phyloP scores from a whole-genome alignment of 2,113 vertebrate species.

The Cololabis saira region DNA sequence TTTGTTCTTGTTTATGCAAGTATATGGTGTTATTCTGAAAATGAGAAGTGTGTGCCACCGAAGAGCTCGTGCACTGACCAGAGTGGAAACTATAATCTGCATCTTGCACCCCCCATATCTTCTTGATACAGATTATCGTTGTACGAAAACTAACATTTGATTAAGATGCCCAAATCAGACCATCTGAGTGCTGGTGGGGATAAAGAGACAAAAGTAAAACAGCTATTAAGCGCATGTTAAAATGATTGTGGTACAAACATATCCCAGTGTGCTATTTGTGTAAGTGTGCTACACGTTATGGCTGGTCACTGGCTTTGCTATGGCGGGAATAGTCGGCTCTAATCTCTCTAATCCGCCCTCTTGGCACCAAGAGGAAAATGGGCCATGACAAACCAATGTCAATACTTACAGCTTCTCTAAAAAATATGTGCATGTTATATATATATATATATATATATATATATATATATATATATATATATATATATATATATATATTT shows the following conservation, averaged over 20 bases:
- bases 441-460: too few species aligned
- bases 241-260: not conserved
- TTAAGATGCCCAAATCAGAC: constrained; percentile 16
- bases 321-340: constrained; percentile 35
- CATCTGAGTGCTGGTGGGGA: too few species aligned
- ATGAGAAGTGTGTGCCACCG: not conserved
- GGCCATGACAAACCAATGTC: constrained; percentile 44
- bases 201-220: too few species aligned
- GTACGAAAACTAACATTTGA: constrained; percentile 46
- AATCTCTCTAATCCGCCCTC: constrained; percentile 70
- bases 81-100: constrained; percentile 67
- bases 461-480: too few species aligned
- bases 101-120: constrained; percentile 27
- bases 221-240: too few species aligned
- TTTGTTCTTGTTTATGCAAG: not conserved
- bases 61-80: constrained; percentile 16
- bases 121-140: constrained; percentile 53
- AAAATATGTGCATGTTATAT: too few species aligned
- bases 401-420: constrained; percentile 28
- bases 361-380: constrained; percentile 56
- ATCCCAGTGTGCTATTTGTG: not conserved
- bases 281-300: constrained; percentile 24
- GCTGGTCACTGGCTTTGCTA: constrained; percentile 6
- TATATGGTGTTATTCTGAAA: not conserved
- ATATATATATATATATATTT: too few species aligned